Evolutionary conservation across 2,888 invertebrate species (phyloP).

Genomic region (Apodemia duryi): DNA sequence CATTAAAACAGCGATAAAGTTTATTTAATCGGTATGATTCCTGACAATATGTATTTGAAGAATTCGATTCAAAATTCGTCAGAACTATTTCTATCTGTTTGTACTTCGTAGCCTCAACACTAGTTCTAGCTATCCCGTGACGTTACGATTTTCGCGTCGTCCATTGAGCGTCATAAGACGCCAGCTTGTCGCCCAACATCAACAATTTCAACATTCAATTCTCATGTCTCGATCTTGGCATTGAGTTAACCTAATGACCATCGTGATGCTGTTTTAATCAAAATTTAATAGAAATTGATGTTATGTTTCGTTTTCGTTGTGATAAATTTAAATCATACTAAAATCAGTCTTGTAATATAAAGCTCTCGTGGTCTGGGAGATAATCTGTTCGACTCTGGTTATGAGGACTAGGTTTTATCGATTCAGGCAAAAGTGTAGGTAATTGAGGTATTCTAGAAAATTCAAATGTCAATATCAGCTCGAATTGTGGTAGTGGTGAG

Average conservation of each 20-base stretch:
- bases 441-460: no score
- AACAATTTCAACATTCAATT: slow-evolving; percentile 24
- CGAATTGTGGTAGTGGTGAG: no score
- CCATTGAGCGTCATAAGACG: slow-evolving; percentile 34
- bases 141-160: slow-evolving; percentile 38
- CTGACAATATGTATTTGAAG: slow-evolving; percentile 48
- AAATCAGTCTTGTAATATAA: background rate
- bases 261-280: slow-evolving; percentile 11
- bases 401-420: no score
- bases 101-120: slow-evolving; percentile 41
- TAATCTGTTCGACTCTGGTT: no score
- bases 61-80: slow-evolving; percentile 60
- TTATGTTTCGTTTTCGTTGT: background rate
- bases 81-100: slow-evolving; percentile 65
- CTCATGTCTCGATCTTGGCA: slow-evolving; percentile 19
- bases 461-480: no score
- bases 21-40: slow-evolving; percentile 42
- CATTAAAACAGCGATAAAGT: slow-evolving; percentile 24
- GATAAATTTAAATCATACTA: background rate
- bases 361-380: no score
- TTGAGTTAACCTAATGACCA: slow-evolving; percentile 18
- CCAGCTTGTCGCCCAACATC: slow-evolving; percentile 37
- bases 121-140: slow-evolving; percentile 46
- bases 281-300: slow-evolving; percentile 5
- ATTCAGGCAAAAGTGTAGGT: no score